Evolutionary conservation across 2,113 vertebrate genomes (phyloP), one percentile per base, ranked within the genome.

Genomic region (Rana temporaria): DNA sequence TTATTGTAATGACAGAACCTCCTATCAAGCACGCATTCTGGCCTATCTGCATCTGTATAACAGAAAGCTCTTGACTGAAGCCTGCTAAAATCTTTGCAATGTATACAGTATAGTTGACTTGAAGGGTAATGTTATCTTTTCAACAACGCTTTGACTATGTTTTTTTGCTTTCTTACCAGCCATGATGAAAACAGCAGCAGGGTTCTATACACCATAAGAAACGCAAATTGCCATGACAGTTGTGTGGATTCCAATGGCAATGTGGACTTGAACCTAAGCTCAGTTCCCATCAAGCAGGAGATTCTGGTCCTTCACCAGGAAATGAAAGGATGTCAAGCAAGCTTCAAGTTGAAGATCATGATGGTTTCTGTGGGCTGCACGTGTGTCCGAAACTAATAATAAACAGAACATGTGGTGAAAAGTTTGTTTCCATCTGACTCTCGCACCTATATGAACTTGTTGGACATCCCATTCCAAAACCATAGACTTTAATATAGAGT

Each of bases 121-220:
- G 0, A 38, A 38, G 34, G 34, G 34, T 6, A 38, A 6, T 38
- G 34, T 38, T 1, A 38, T 38, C 7, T 48, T 48, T 48, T 11
- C 42, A 48, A 48, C 1, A 48, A 48, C 9, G 1, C 42, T 48
- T 14, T 76, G 4, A 16, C 8, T 55, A 4, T 34, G n/a, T 66
- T 11, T 52, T 32, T 65, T 24, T 63, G 70, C 60, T 67, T 68
- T 65, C 22, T 0, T 8, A 0, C n/a, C 85, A 94, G 93, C 30
- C 85, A 85, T 0, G 88, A 92, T 0, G 84, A 87, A 57, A 91
- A 94, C 71, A 64, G 84, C 14, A 32, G 81, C 73, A 67, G 84
- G 11, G 52, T 56, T 55, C 84, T 79, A 20, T 1, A 22, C 0
- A 15, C 20, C 32, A 85, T 85, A n/a, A n/a, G 14, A 1, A 69